A percentile compares a stretch with the other conserved stretches of the same genome.
phyloP scores from a whole-genome alignment of 1,140 invertebrate species.

The Streblospio benedicti region DNA sequence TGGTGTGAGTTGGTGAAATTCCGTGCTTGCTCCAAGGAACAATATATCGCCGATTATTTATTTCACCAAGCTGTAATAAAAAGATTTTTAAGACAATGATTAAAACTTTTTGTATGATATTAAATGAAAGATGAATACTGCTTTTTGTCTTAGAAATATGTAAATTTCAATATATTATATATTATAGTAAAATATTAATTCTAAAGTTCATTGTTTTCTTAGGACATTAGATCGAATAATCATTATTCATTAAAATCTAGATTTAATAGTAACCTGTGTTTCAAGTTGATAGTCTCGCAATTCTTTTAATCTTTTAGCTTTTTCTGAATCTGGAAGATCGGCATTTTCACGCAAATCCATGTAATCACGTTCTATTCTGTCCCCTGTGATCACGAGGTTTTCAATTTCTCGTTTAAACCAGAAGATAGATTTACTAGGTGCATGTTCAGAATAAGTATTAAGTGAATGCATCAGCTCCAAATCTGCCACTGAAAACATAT shows the following conservation, averaged over 20 bases:
- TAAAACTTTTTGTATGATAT: neutral
- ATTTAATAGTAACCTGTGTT: neutral
- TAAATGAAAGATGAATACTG: neutral
- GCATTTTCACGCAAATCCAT: slow-evolving; percentile 6
- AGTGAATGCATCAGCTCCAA: slow-evolving; percentile 28
- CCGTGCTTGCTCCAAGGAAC: slow-evolving; percentile 54
- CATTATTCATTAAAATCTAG: neutral
- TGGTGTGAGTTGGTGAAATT: slow-evolving; percentile 42
- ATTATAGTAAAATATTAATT: neutral
- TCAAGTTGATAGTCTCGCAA: neutral
- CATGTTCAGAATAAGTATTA: neutral
- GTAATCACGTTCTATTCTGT: slow-evolving; percentile 22
- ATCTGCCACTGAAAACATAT: slow-evolving; percentile 24
- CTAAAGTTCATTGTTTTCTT: neutral
- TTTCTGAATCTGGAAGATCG: neutral
- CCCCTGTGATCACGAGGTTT: slow-evolving; percentile 23
- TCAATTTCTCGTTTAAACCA: slow-evolving; percentile 26
- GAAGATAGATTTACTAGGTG: slow-evolving; percentile 1
- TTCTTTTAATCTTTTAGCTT: neutral
- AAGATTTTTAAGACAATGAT: neutral
- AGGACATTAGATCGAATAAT: neutral
- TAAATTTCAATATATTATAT: neutral
- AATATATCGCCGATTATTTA: slow-evolving; percentile 56
- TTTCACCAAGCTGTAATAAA: slow-evolving; percentile 43
- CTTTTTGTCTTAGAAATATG: too few species aligned